Percentiles rank a stretch among this genome's conserved stretches.
Conservation (phyloP, 1,140 invertebrate species). For the Ridgeia piscesae region DNA sequence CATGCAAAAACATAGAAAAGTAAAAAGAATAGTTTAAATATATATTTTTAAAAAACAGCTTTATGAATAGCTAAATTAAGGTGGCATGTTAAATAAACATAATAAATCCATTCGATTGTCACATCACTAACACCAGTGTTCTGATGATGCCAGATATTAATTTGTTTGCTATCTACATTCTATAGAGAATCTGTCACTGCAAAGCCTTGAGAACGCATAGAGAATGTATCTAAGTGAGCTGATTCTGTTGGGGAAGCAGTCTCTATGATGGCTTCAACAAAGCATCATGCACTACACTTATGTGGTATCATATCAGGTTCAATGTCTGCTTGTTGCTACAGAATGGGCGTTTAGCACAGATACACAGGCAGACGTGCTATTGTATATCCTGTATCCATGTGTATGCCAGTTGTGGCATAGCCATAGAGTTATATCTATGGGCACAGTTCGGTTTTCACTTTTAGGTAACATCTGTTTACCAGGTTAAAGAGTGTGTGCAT, state of each 20-base stretch:
- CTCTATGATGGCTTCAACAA: neutral
- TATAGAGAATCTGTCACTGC: too few species aligned
- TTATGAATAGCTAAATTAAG: too few species aligned
- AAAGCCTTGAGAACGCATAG: neutral
- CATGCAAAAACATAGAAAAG: too few species aligned
- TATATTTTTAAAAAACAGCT: too few species aligned
- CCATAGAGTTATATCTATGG: neutral
- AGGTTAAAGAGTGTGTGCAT: neutral
- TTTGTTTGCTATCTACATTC: neutral
- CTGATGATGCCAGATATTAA: neutral
- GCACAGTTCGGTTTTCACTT: neutral
- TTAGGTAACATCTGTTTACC: neutral
- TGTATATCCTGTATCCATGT: neutral
- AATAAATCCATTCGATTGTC: too few species aligned
- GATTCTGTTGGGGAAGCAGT: neutral
- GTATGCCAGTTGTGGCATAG: neutral
- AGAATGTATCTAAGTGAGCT: neutral
- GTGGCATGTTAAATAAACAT: too few species aligned
- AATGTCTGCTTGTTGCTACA: neutral
- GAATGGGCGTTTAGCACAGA: neutral
- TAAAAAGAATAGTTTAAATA: too few species aligned
- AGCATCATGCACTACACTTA: neutral
- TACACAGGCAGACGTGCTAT: neutral
- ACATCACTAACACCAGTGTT: too few species aligned
- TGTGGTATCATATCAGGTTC: neutral